Conservation (phyloP, 2,797 vertebrate genomes). For the Alcedo atthis region DNA sequence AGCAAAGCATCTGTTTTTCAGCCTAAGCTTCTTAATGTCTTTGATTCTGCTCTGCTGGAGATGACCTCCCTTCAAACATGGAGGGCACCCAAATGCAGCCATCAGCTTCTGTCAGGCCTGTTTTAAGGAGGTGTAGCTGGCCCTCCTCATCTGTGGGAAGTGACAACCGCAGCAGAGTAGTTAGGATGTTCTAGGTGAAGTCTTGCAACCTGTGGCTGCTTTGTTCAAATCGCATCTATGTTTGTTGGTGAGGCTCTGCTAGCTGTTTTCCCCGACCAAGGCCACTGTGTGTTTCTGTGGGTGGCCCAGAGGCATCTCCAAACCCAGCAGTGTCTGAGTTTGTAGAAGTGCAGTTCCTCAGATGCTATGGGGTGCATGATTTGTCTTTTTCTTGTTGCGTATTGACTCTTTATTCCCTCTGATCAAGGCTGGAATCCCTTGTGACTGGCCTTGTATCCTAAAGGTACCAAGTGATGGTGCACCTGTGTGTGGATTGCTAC, state of each 20-base stretch:
- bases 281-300: background rate
- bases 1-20: background rate
- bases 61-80: background rate
- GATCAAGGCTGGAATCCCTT: background rate
- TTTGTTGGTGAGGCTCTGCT: background rate
- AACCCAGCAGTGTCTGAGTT: background rate
- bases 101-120: background rate
- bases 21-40: background rate
- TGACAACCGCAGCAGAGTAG: background rate
- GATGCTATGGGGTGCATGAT: background rate
- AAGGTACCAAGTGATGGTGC: background rate
- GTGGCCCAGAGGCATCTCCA: background rate
- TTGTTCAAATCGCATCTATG: background rate
- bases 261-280: background rate
- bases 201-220: background rate
- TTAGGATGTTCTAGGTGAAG: background rate
- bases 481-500: background rate
- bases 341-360: background rate
- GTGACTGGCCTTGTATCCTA: background rate
- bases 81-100: background rate
- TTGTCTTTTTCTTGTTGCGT: background rate
- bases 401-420: background rate
- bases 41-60: slow-evolving; percentile 26
- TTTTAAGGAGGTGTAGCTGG: background rate
- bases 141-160: background rate